Evolutionary conservation across 1,140 invertebrate genomes (phyloP).

Genomic region (Drosophila miranda): DNA sequence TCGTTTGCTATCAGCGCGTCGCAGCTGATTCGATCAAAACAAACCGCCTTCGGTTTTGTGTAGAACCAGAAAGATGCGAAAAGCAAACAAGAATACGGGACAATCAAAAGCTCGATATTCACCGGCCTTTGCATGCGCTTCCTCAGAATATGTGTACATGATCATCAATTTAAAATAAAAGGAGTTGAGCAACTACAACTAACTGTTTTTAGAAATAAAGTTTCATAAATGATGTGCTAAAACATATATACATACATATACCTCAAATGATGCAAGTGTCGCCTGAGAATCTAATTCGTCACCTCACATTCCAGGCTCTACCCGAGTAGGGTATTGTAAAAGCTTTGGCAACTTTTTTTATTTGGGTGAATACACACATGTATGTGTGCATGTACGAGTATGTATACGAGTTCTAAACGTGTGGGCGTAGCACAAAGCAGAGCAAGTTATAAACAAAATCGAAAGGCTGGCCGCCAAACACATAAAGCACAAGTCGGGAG

Average conservation of each 20-base stretch:
- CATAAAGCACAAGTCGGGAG: conserved; percentile 34
- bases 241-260: not conserved
- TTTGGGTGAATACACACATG: conserved; percentile 5
- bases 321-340: conserved; percentile 44
- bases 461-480: conserved; percentile 61
- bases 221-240: not conserved
- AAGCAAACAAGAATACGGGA: conserved; percentile 45
- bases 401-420: conserved; percentile 12
- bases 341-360: conserved; percentile 48
- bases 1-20: conserved; percentile 5
- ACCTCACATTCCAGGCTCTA: conserved; percentile 1
- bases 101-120: not conserved
- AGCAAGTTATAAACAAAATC: conserved; percentile 79
- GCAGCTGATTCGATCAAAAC: conserved; percentile 55
- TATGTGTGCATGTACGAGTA: conserved; percentile 1
- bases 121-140: conserved; percentile 37
- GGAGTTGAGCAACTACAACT: too few species aligned
- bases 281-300: not conserved
- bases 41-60: conserved; percentile 41
- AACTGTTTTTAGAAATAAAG: too few species aligned
- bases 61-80: conserved; percentile 68
- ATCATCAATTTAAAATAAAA: too few species aligned
- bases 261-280: not conserved
- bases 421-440: conserved; percentile 45
- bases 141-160: not conserved